Percentiles rank a stretch among this genome's conserved stretches.
These are phyloP conservation scores for Rallus crepitans DNA, from an alignment of 2,797 vertebrate genomes.

Conservation along the genomic window DNA sequence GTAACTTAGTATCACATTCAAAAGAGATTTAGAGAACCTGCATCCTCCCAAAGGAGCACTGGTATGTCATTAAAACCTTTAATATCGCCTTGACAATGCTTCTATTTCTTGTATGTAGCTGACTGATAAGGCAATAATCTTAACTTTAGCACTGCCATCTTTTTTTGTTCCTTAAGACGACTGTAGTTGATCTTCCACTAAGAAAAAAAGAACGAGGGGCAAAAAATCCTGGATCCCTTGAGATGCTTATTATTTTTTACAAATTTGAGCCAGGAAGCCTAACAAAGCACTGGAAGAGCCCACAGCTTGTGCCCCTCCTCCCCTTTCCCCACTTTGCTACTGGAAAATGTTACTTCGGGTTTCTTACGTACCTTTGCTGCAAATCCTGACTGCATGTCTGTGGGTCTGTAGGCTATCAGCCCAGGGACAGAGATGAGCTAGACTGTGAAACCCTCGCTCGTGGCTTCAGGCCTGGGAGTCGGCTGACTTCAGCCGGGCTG, in stretches of 20 bases:
- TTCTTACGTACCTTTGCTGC: not conserved
- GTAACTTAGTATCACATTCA: not conserved
- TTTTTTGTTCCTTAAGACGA: not conserved
- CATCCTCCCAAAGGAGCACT: not conserved
- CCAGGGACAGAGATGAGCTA: not conserved
- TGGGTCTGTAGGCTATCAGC: not conserved
- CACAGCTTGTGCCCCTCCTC: not conserved
- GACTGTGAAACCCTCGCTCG: not conserved
- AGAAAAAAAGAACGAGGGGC: not conserved
- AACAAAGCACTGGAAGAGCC: not conserved
- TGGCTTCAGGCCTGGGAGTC: not conserved
- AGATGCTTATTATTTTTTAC: not conserved
- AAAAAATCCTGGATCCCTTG: not conserved
- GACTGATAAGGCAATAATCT: not conserved
- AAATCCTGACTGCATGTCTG: not conserved
- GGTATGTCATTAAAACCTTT: constrained; percentile 27
- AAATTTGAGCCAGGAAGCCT: not conserved
- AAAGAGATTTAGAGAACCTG: not conserved
- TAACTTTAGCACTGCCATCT: not conserved
- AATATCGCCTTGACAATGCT: not conserved
- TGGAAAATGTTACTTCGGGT: not conserved
- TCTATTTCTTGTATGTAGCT: constrained; percentile 5
- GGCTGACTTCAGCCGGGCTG: not conserved
- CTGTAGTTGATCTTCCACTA: not conserved
- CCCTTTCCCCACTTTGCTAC: not conserved